Percentiles rank a stretch among this genome's conserved stretches.
These are phyloP conservation scores for Theodoxus fluviatilis DNA, from an alignment of 2,888 invertebrate genomes.

Conservation along the genomic window DNA sequence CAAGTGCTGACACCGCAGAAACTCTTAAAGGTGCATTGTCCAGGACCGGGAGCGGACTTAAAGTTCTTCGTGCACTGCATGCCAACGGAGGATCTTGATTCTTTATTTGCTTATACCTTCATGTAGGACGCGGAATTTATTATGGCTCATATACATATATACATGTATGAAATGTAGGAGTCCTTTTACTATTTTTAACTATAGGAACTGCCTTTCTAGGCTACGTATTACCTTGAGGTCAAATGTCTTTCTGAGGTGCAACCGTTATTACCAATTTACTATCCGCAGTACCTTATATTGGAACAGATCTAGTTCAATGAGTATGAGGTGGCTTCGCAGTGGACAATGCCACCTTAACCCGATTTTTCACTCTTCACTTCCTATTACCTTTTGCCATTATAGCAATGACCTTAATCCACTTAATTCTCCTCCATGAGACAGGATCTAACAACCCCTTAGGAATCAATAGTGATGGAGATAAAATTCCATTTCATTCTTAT, in stretches of 20 bases:
- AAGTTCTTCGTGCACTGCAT: conserved; percentile 74
- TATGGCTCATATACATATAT: conserved; percentile 68
- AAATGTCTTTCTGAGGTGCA: conserved; percentile 83
- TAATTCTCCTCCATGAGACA: conserved; percentile 74
- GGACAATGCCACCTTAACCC: conserved; percentile 78
- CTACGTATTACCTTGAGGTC: conserved; percentile 75
- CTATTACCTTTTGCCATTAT: conserved; percentile 75
- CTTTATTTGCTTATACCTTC: conserved; percentile 76
- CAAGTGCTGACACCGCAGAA: too few species aligned
- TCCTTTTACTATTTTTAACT: conserved; percentile 73
- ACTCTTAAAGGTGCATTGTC: too few species aligned
- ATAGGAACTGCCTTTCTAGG: conserved; percentile 81
- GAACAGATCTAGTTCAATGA: conserved; percentile 73
- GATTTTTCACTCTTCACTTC: conserved; percentile 80
- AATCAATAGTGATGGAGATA: conserved; percentile 73
- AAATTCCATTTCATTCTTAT: conserved; percentile 76
- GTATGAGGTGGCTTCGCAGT: conserved; percentile 81
- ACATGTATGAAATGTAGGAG: conserved; percentile 74
- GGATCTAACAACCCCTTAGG: conserved; percentile 77
- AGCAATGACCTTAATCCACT: conserved; percentile 72
- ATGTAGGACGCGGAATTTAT: conserved; percentile 75
- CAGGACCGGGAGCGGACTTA: too few species aligned
- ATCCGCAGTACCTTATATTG: conserved; percentile 77
- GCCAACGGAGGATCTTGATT: conserved; percentile 79
- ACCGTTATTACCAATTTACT: conserved; percentile 81